Base-by-base conservation (phyloP, 2,797 vertebrate genomes). In the Chromobotia macracanthus region DNA sequence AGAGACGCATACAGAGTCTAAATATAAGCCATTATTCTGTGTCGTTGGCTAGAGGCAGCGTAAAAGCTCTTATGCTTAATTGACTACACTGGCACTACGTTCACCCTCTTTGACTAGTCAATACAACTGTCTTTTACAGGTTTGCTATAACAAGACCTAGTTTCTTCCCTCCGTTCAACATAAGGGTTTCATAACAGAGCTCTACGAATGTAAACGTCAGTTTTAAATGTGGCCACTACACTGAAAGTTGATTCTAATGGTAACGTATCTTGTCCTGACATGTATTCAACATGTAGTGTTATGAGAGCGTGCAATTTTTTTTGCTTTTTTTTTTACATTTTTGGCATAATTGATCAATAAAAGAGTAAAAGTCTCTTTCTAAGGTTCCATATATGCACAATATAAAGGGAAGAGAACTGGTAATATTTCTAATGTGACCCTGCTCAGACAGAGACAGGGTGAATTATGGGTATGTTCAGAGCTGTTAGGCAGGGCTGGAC, bases 401-500 rank as follows among this genome's bases (percentile, higher is more conserved):
- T 60, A 13, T 53, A 73, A 76, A 77, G 28, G 28, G 28, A 21
- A 31, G 10, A 66, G 38, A 38, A 50, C 67, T 76, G 56, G 71
- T 15, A 63, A 18, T 55, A 48, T 28, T 28, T n/a, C 64, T 68
- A 70, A 16, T 60, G 19, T 75, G 15, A 56, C 46, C 66, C 15
- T 53, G 13, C 23, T 31, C 15, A 11, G 38, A 48, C 8, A 10
- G 46, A 23, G 3, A 25, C 19, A 15, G n/a, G 9, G 56, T 46
- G 13, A 38, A 10, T 38, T 38, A 38, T 3, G 35, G 2, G 2
- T 3, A 35, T 28, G 31, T 31, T 61, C 25, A 35, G 25, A 2
- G 55, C 80, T 73, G 64, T 95, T 90, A 96, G 82, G 97, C 96
- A 51, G 97, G 95, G 82, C 97, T 98, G 80, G 97, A 98, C 23